Percentiles rank a stretch among this genome's conserved stretches.
Evolutionary conservation across 2,797 vertebrate species (phyloP).

Genomic region (Hydrophis major): DNA sequence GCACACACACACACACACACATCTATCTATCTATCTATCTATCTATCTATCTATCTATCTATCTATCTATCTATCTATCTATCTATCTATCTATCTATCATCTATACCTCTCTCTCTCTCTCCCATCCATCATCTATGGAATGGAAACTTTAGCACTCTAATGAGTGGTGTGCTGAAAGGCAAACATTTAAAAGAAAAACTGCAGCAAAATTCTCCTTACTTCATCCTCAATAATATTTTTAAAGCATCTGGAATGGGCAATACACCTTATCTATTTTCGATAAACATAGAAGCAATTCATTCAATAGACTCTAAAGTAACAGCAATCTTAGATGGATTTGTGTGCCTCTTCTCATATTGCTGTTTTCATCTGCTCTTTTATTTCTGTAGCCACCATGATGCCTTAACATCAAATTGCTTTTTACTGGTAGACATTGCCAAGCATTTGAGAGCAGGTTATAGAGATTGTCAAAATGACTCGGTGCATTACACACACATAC

Average conservation of each 20-base stretch:
- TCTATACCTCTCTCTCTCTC: neutral
- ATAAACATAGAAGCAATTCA: conserved; percentile 9
- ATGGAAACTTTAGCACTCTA: neutral
- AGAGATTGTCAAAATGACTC: neutral
- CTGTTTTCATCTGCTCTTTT: neutral
- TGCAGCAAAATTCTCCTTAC: neutral
- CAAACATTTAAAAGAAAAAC: neutral
- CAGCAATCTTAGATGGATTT: conserved; percentile 11
- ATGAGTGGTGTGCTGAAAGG: neutral
- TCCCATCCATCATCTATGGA: neutral
- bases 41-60: too few relatives aligned
- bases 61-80: neutral
- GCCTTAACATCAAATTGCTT: neutral
- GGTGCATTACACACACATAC: neutral
- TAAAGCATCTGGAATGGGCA: neutral
- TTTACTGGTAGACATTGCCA: neutral
- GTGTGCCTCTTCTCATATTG: neutral
- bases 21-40: too few relatives aligned
- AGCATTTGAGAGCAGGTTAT: neutral
- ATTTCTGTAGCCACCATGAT: neutral
- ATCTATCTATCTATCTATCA: neutral
- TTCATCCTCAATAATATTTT: neutral
- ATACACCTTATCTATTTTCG: neutral
- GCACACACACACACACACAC: too few relatives aligned
- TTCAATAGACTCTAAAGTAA: neutral